Evolutionary conservation across 2,113 vertebrate genomes (phyloP).

Genomic region (Meleagris gallopavo): DNA sequence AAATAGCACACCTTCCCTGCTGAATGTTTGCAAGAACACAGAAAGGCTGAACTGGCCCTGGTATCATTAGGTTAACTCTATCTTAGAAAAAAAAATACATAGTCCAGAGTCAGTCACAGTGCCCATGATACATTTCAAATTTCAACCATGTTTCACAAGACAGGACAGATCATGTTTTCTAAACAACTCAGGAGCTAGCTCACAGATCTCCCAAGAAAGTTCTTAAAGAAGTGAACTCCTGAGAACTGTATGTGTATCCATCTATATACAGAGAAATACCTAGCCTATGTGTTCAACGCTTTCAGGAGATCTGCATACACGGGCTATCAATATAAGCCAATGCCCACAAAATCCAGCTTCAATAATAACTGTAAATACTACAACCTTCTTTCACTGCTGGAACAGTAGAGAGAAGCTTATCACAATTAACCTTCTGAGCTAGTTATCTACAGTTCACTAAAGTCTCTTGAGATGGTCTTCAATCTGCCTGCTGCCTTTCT

Average conservation of each 20-base stretch:
- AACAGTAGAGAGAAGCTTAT: neutral
- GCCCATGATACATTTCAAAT: neutral
- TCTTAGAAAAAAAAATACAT: neutral
- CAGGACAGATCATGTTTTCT: neutral
- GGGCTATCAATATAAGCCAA: neutral
- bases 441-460: neutral
- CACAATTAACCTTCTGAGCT: neutral
- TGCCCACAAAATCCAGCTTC: neutral
- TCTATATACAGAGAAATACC: neutral
- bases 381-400: neutral
- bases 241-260: neutral
- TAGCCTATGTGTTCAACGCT: neutral
- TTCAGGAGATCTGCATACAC: neutral
- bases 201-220: neutral
- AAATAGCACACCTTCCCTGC: constrained; percentile 10
- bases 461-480: neutral
- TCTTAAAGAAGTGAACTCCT: neutral
- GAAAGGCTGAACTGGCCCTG: constrained; percentile 24
- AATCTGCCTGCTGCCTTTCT: neutral
- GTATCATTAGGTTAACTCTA: neutral
- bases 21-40: neutral
- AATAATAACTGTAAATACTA: neutral
- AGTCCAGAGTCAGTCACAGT: neutral
- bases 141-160: neutral
- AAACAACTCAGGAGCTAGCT: neutral